A percentile compares a stretch with the other conserved stretches of the same genome.
Conservation (phyloP, 1,140 invertebrate species). For the Sipha flava region DNA sequence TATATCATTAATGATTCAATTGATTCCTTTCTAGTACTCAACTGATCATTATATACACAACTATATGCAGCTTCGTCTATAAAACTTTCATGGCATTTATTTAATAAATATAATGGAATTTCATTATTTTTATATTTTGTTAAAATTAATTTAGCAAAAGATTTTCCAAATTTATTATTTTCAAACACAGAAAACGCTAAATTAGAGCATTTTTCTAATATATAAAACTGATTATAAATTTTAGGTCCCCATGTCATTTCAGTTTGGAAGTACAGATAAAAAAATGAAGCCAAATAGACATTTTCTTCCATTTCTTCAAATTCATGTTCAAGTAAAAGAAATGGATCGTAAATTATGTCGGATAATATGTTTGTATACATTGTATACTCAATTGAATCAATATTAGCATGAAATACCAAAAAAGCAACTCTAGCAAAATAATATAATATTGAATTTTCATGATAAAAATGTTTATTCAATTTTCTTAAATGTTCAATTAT, state of each 20-base stretch:
- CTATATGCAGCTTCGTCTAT: neutral
- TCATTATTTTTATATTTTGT: neutral
- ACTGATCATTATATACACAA: neutral
- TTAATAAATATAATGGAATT: neutral
- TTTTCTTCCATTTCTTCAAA: neutral
- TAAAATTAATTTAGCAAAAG: neutral
- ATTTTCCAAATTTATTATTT: neutral
- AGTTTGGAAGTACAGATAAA: neutral
- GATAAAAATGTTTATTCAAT: neutral
- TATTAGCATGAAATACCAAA: neutral
- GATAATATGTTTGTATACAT: neutral
- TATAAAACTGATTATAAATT: neutral
- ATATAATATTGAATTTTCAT: neutral
- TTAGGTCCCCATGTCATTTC: neutral
- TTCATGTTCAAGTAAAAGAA: neutral
- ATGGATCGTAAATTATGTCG: neutral
- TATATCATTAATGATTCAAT: neutral
- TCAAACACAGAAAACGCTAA: neutral
- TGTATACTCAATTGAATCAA: neutral
- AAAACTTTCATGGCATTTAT: neutral
- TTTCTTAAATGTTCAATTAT: neutral
- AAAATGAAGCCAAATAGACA: neutral
- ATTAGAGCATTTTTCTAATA: neutral
- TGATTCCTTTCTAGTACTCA: neutral
- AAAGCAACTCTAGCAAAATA: constrained; percentile 2